phyloP scores from a whole-genome alignment of 2,113 vertebrate species.

The Diadophis punctatus region DNA sequence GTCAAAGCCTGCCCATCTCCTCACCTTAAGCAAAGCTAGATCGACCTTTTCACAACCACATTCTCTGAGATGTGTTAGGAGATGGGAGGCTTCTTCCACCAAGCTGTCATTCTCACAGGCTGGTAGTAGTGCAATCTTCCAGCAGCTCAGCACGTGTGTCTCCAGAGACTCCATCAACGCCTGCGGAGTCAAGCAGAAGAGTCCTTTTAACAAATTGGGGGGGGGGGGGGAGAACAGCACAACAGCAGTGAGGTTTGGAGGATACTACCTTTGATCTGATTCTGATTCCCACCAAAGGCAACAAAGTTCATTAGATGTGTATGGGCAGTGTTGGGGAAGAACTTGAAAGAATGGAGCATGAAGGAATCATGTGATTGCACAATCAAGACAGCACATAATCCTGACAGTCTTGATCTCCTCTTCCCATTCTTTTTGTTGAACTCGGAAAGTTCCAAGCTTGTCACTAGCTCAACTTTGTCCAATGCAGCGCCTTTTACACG shows the following conservation, averaged over 20 bases:
- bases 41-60: conserved; percentile 65
- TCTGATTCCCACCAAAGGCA: not conserved
- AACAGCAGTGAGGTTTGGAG: not conserved
- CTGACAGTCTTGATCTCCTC: not conserved
- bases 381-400: not conserved
- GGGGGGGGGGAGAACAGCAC: not conserved
- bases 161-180: conserved; percentile 77
- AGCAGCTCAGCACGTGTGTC: conserved; percentile 75
- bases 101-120: conserved; percentile 55
- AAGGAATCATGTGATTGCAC: not conserved
- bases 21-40: conserved; percentile 75
- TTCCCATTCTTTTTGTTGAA: not conserved
- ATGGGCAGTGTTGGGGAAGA: not conserved
- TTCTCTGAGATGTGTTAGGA: conserved; percentile 60
- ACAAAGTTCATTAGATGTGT: not conserved
- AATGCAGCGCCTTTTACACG: not conserved
- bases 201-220: not conserved
- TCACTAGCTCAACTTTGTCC: not conserved
- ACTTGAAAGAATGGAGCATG: not conserved
- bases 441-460: not conserved
- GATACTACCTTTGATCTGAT: not conserved
- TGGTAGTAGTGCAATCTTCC: conserved; percentile 77
- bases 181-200: conserved; percentile 56
- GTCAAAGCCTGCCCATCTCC: not conserved
- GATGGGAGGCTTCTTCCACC: conserved; percentile 49